Conservation (phyloP, 2,888 invertebrate genomes). For the Alentia gelatinosa region DNA sequence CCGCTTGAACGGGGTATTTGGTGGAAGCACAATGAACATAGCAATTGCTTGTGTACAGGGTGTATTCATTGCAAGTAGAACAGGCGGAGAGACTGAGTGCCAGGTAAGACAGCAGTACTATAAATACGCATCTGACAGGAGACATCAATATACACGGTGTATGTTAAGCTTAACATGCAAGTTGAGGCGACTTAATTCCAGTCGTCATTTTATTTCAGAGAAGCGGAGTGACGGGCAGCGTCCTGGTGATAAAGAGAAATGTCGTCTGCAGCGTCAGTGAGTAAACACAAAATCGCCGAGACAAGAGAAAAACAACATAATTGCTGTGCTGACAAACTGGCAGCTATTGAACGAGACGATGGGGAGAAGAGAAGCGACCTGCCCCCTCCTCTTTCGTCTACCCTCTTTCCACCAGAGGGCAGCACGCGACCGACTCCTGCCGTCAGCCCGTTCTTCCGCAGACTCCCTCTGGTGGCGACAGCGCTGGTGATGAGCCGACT, state of each 20-base stretch:
- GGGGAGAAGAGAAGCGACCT: background rate
- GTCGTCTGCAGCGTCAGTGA: background rate
- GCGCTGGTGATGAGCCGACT: constrained; percentile 26
- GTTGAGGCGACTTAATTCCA: background rate
- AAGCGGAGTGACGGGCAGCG: background rate
- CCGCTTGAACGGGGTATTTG: too few relatives aligned
- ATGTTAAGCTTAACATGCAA: too few relatives aligned
- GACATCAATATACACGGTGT: too few relatives aligned
- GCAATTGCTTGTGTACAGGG: too few relatives aligned
- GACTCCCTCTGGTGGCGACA: constrained; percentile 11
- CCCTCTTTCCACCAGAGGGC: background rate
- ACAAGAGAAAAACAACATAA: background rate
- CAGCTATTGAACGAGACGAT: background rate
- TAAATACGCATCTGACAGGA: too few relatives aligned
- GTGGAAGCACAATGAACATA: too few relatives aligned
- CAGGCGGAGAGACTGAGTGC: too few relatives aligned
- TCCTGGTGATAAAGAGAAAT: background rate
- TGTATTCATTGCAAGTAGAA: too few relatives aligned
- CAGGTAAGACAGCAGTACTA: too few relatives aligned
- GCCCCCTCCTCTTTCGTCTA: background rate
- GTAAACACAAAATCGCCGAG: background rate
- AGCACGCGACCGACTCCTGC: background rate
- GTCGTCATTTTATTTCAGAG: background rate
- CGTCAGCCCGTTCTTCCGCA: background rate
- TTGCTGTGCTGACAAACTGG: background rate